Conservation (phyloP, 2,113 vertebrate species). For the Pteronura brasiliensis region DNA sequence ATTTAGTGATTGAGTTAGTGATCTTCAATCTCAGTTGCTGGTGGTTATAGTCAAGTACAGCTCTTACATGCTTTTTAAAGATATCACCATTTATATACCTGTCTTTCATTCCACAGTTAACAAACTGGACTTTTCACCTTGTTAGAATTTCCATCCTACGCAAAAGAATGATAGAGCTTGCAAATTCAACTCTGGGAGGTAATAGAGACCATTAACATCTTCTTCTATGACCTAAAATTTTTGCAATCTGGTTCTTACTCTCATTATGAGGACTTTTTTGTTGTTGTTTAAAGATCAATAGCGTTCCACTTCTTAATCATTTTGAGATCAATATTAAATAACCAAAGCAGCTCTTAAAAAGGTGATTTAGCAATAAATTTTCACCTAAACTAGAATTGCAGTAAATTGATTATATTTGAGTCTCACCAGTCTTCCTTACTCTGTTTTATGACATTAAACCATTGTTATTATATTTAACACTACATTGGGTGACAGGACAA, state of each 20-base stretch:
- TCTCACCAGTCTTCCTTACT: constrained; percentile 56
- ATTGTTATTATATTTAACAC: constrained; percentile 74
- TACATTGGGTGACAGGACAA: constrained; percentile 58
- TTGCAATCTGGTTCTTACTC: constrained; percentile 54
- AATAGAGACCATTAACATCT: constrained; percentile 32
- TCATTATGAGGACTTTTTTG: constrained; percentile 64
- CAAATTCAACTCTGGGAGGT: constrained; percentile 5
- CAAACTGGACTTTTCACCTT: neutral
- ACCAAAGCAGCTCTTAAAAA: constrained; percentile 70
- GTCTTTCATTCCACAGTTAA: constrained; percentile 1
- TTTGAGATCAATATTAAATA: constrained; percentile 82
- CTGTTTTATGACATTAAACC: constrained; percentile 71
- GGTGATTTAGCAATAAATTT: constrained; percentile 72
- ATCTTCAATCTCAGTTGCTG: neutral
- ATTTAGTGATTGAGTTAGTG: constrained; percentile 18
- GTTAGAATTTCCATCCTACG: constrained; percentile 19
- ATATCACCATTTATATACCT: neutral
- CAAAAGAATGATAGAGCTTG: neutral
- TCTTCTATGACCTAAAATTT: constrained; percentile 35
- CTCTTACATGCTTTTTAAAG: neutral
- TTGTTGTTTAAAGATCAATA: constrained; percentile 75
- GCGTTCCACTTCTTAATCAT: constrained; percentile 72
- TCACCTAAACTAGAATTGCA: constrained; percentile 72
- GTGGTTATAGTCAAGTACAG: neutral
- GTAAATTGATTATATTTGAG: constrained; percentile 72